Evolutionary conservation across 2,888 invertebrate species (phyloP), one percentile per base, ranked within the genome.

Genomic region (Drymonia ruficornis): DNA sequence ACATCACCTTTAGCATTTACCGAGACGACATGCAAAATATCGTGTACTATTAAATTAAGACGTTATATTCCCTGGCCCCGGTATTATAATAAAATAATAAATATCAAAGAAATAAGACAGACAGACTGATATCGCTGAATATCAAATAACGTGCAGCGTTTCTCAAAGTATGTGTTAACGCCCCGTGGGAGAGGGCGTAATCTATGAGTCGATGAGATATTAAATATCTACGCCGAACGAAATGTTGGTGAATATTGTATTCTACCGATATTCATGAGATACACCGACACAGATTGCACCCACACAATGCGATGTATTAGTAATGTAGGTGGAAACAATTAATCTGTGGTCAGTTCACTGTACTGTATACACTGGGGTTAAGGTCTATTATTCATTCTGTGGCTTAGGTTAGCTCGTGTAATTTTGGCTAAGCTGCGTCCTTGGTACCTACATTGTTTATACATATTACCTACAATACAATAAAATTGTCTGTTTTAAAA

Each of bases 141-240:
- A 67, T 60, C 56, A 48, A 63, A 53, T 61, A 61, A 60, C 49
- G 57, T 43, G 40, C 44, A 45, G 49, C 31, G 44, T 45, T 49
- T 44, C 44, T 44, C 16, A 52, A 44, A 44, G 19, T 44, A 23
- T 18, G 11, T 13, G n/a, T 2, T 43, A 43, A 12, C 11, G 19
- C 44, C n/a, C n/a, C 2, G 7, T 7, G 19, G 6, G 23, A 23
- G 23, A 1, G 12, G 9, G 12, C 19, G 43, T 15, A 40, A 38
- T 38, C 38, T 38, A 38, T 15, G 38, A 40, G 16, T 9, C 40
- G 40, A 9, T 40, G 40, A 38, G 38, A 15, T 38, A n/a, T 38
- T 38, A 38, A 5, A n/a, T 11, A 38, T 38, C 38, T 38, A 7
- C 38, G 38, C 38, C 5, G n/a, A 38, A 7, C 15, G 15, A 38